Conservation (phyloP, 2,797 vertebrate species). For the Enteromius unitaeniatus region DNA sequence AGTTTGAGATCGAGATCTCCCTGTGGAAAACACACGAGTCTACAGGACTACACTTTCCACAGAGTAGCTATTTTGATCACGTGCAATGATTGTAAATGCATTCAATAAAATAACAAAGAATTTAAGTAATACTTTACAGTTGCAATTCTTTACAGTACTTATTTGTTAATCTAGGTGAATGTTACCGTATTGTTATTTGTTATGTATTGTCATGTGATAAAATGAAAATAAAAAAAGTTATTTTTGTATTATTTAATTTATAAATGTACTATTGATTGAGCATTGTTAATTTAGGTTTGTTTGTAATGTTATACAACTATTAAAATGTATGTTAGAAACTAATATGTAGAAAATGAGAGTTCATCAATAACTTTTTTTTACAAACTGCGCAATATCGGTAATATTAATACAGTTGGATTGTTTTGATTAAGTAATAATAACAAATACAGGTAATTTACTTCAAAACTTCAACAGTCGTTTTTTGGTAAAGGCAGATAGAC, state of each 20-base stretch:
- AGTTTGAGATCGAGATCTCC: slow-evolving; percentile 43
- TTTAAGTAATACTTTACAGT: background rate
- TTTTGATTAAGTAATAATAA: too few species aligned
- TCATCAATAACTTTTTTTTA: too few species aligned
- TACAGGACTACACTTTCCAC: background rate
- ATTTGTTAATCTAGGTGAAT: background rate
- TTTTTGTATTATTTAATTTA: background rate
- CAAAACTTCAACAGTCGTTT: too few species aligned
- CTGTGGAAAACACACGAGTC: slow-evolving; percentile 20
- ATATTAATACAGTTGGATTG: too few species aligned
- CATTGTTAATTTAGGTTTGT: background rate
- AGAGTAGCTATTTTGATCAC: background rate
- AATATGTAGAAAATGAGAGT: background rate
- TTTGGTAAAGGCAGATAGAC: too few species aligned
- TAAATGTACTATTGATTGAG: background rate
- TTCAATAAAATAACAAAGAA: background rate
- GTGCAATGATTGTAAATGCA: background rate
- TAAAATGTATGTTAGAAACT: background rate
- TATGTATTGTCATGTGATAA: background rate
- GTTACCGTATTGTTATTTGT: background rate
- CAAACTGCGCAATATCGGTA: too few species aligned
- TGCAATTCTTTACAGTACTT: too few species aligned
- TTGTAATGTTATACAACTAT: background rate
- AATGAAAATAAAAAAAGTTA: background rate
- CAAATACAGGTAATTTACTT: too few species aligned